These are phyloP conservation scores for Eupsittula cactorum DNA, from an alignment of 2,113 vertebrate genomes.

Conservation along the genomic window DNA sequence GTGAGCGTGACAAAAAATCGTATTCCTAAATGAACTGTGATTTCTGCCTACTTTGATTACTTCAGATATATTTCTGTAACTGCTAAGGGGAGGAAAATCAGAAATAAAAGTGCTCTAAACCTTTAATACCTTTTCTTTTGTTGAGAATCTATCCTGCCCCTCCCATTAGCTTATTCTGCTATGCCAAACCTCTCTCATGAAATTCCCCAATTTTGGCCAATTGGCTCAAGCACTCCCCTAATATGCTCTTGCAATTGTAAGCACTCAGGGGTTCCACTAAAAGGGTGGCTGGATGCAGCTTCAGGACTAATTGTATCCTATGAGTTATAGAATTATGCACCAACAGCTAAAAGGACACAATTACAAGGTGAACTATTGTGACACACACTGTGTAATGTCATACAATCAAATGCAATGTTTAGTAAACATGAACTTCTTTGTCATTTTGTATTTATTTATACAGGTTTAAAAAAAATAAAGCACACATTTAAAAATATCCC, in stretches of 20 bases:
- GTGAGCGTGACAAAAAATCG: conserved; percentile 21
- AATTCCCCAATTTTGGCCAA: conserved; percentile 40
- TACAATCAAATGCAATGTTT: conserved; percentile 75
- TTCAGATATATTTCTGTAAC: conserved; percentile 16
- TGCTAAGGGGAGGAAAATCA: neutral
- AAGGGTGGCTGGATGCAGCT: conserved; percentile 67
- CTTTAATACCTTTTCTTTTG: conserved; percentile 9
- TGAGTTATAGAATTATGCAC: conserved; percentile 68
- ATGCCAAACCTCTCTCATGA: conserved; percentile 19
- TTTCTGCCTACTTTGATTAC: conserved; percentile 28
- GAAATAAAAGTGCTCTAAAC: conserved; percentile 35
- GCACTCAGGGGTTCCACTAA: conserved; percentile 72
- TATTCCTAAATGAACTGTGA: conserved; percentile 28
- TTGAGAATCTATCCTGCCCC: neutral
- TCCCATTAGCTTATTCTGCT: neutral
- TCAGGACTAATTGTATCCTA: conserved; percentile 65
- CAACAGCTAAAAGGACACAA: conserved; percentile 69
- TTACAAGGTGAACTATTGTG: conserved; percentile 70
- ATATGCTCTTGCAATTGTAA: conserved; percentile 68
- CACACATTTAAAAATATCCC: conserved; percentile 64
- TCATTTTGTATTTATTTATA: conserved; percentile 79
- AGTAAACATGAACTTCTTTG: conserved; percentile 75
- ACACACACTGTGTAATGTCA: conserved; percentile 75
- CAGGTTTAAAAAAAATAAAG: conserved; percentile 74
- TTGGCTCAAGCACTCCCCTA: conserved; percentile 63